Evolutionary conservation across 1,140 invertebrate species (phyloP).

Genomic region (Aphis gossypii): DNA sequence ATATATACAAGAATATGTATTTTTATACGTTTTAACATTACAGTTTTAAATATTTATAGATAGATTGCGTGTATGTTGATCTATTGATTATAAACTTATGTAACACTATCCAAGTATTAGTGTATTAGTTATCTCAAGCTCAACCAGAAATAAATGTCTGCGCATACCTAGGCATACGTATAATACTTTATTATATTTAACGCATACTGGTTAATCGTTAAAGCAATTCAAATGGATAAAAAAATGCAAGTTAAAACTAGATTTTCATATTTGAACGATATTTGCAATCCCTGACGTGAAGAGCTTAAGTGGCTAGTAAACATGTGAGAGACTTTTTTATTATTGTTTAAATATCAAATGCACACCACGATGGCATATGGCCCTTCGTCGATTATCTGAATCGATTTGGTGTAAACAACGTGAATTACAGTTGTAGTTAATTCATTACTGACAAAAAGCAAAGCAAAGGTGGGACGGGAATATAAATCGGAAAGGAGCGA

Average conservation of each 20-base stretch:
- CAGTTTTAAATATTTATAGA: background rate
- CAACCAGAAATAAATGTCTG: background rate
- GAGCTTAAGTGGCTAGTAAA: background rate
- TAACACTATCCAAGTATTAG: background rate
- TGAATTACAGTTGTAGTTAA: slow-evolving; percentile 46
- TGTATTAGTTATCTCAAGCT: background rate
- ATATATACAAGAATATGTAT: background rate
- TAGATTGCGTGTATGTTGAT: background rate
- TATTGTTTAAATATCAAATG: slow-evolving; percentile 28
- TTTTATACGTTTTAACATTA: background rate
- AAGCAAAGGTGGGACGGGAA: background rate
- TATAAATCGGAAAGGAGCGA: slow-evolving; percentile 42
- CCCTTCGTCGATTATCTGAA: background rate
- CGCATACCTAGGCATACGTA: background rate
- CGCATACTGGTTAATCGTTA: background rate
- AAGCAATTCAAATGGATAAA: background rate
- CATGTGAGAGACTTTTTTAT: background rate
- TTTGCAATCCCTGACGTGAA: background rate
- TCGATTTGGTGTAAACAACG: slow-evolving; percentile 33
- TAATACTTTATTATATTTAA: background rate
- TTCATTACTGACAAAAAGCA: slow-evolving; percentile 46
- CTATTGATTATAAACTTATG: background rate
- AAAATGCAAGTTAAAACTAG: background rate
- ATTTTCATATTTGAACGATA: background rate
- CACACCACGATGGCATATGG: background rate